A percentile compares a stretch with the other conserved stretches of the same genome.
Conservation (phyloP, 2,113 vertebrate genomes). For the Macrotus californicus region DNA sequence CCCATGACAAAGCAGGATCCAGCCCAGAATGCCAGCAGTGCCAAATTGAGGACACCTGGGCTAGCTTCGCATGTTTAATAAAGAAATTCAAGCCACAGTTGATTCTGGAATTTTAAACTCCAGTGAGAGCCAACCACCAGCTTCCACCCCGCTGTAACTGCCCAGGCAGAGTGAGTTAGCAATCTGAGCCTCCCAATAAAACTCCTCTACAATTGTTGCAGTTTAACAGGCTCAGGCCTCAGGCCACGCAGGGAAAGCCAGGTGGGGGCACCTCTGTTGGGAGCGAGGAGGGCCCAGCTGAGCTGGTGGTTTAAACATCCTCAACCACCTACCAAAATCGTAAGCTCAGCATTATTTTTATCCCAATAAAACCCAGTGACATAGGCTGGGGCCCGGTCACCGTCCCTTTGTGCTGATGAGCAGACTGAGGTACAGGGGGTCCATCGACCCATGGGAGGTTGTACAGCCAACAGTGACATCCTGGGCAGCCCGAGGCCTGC, state of each 20-base stretch:
- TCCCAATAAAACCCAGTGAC: neutral
- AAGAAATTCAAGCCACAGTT: neutral
- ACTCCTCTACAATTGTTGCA: neutral
- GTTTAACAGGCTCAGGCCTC: neutral
- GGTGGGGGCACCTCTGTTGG: fast-evolving
- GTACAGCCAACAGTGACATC: fast-evolving
- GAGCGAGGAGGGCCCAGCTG: neutral
- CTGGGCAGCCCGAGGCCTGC: neutral
- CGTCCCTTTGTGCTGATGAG: neutral
- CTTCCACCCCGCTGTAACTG: neutral
- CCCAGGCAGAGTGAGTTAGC: neutral
- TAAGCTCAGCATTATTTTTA: neutral
- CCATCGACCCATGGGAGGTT: fast-evolving
- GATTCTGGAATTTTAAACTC: neutral
- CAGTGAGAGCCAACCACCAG: neutral
- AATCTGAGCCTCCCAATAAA: neutral
- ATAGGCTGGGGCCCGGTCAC: neutral
- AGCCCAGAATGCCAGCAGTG: neutral
- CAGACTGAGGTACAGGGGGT: no score
- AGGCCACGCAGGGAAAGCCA: neutral
- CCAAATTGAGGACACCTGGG: neutral
- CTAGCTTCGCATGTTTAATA: no score
- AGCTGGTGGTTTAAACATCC: neutral
- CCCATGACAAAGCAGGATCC: fast-evolving
- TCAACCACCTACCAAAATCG: neutral